Evolutionary conservation across 2,797 vertebrate genomes (phyloP), one percentile per base, ranked within the genome.

Genomic region (Urosaurus nigricauda): DNA sequence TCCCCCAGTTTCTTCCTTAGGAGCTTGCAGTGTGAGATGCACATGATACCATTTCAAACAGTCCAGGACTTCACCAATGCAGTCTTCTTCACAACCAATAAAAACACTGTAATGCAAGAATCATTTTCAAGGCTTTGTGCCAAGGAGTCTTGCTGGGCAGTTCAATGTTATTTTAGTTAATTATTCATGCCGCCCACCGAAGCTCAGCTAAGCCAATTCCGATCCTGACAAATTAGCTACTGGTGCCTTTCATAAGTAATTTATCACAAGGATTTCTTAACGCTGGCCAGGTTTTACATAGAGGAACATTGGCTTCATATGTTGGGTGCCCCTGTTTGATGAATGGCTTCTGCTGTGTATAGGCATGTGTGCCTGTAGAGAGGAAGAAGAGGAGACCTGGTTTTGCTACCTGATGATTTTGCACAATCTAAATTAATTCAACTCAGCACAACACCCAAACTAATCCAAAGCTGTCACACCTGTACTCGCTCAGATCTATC

Each of bases 231-330:
- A 90, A 94, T 93, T 89, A 90, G 80, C 68, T 90, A 53, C 89
- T 89, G 26, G 58, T 68, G 92, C 85, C 85, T 94, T 94, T 92
- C 90, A 91, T 91, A 95, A 94, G 91, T 91, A 93, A 91, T 93
- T 93, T 93, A 87, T 91, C 81, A 90, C 19, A 19, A 70, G 92
- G 63, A 91, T 91, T 92, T 88, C 89, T 87, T 32, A 89, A 84
- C 17, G 88, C 3, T 21, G 51, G 21, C 32, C 14, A 71, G 84
- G 60, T 88, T 94, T 94, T 91, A 77, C 86, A 71, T 47, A 88
- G 32, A 37, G 8, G 60, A 92, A 91, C 35, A 0, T 17, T 85
- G 81, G 24, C 63, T 89, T 91, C 88, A 90, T 79, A 85, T 19
- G 85, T 81, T 37, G 90, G 91, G 56, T 47, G 65, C 75, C 37